These are phyloP conservation scores for Drosophila serrata DNA, from an alignment of 1,140 invertebrate genomes.

Conservation along the genomic window DNA sequence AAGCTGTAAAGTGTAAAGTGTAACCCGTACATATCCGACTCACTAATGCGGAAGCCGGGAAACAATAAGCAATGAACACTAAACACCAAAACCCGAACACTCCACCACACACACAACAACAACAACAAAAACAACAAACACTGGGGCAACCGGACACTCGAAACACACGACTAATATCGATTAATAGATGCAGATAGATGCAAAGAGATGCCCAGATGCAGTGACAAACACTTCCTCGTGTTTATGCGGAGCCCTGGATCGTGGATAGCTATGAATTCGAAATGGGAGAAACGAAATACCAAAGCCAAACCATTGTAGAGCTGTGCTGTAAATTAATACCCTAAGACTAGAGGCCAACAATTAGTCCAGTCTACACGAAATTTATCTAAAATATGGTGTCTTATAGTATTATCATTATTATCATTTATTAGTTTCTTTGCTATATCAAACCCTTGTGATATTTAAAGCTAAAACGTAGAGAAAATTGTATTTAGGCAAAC, in stretches of 20 bases:
- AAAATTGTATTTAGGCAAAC: background rate
- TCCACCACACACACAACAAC: slow-evolving; percentile 28
- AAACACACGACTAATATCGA: slow-evolving; percentile 45
- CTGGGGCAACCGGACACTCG: slow-evolving; percentile 40
- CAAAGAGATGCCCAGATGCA: slow-evolving; percentile 5
- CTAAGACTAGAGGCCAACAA: background rate
- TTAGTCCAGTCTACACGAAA: background rate
- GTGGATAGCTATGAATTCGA: background rate
- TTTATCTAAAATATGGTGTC: background rate
- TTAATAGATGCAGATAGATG: slow-evolving; percentile 22
- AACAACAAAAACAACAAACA: slow-evolving; percentile 16
- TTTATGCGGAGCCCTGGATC: slow-evolving; percentile 18
- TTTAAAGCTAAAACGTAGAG: background rate
- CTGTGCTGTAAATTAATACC: background rate
- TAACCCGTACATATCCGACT: slow-evolving; percentile 39
- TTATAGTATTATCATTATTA: background rate
- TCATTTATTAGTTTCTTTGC: background rate
- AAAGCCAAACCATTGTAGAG: background rate
- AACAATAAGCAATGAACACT: slow-evolving; percentile 12
- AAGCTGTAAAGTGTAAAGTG: slow-evolving; percentile 34
- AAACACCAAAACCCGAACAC: slow-evolving; percentile 36
- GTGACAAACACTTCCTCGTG: slow-evolving; percentile 7
- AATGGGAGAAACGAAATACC: background rate
- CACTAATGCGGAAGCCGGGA: slow-evolving; percentile 42
- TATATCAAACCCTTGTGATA: background rate